phyloP scores from a whole-genome alignment of 1,140 invertebrate genomes.

The Drosophila paulistorum region DNA sequence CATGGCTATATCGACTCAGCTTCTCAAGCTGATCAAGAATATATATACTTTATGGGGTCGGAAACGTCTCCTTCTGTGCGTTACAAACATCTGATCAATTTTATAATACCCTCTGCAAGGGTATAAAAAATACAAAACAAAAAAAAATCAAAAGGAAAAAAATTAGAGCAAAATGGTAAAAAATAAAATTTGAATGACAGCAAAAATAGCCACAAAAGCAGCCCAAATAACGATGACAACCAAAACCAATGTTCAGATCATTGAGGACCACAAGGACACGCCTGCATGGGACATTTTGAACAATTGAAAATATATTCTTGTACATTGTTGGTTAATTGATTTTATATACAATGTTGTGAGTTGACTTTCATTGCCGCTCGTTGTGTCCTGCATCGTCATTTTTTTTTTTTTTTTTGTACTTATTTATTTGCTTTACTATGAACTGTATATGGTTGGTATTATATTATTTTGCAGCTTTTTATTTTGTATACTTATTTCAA shows the following conservation, averaged over 20 bases:
- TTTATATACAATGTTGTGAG: conserved; percentile 18
- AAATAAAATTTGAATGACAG: conserved; percentile 26
- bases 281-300: conserved; percentile 38
- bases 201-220: conserved; percentile 46
- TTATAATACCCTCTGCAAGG: no score
- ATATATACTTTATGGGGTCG: no score
- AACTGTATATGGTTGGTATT: neutral
- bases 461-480: no score
- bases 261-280: conserved; percentile 27
- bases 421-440: conserved; percentile 28
- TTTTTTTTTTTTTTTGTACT: conserved; percentile 47
- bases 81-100: no score
- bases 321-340: conserved; percentile 47
- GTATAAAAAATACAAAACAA: neutral
- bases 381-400: conserved; percentile 35
- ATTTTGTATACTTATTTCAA: conserved; percentile 5
- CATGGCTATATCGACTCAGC: no score
- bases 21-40: no score
- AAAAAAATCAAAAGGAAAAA: conserved; percentile 7
- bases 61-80: no score
- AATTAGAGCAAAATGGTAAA: neutral
- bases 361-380: neutral
- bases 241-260: conserved; percentile 30
- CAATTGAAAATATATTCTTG: conserved; percentile 49
- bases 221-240: conserved; percentile 29